Base-by-base conservation (phyloP, 2,797 vertebrate genomes). In the Todus mexicanus region DNA sequence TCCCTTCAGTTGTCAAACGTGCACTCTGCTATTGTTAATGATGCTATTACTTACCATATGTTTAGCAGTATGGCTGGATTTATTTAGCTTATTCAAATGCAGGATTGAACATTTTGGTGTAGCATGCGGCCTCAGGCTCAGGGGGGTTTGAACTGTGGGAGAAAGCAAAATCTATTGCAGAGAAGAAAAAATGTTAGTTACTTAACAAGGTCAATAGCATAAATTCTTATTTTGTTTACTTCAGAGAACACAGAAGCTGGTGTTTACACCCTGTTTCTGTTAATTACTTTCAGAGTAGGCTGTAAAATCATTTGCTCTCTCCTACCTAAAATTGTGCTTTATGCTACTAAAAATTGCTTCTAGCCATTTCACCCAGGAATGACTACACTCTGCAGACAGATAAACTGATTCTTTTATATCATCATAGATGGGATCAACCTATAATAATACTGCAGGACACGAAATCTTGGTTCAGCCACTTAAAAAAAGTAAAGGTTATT, bases 11-110 rank as follows among this genome's bases (percentile, higher is more conserved):
- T 86, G 84, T 96, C 95, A 96, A 95, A 90, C 21, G 27, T 86
- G 93, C 88, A 65, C 89, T 93, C 51, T 77, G 91, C 72, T 94
- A 91, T 90, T 95, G 94, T 97, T 94, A 96, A 97, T 92, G 91
- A 94, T 95, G 91, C 93, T 93, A 81, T 95, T 96, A 96, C 91
- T 96, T 94, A 92, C 95, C 95, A 94, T 95, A 96, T 82, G 92
- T 74, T 94, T 94, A 93, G 91, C 92, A 95, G 91, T 78, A 92
- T 97, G 95, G 89, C 85, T 80, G 75, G 68, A 86, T 95, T 96
- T 92, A 92, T 94, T 91, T 92, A 26, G 51, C 25, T 93, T 94
- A 88, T 94, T 93, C 93, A 94, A 92, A 94, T 70, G 66, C 2
- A 2, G 68, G 64, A 84, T 61, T 87, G 76, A 95, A 91, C 57